These are phyloP conservation scores for Marronus borbonicus DNA, from an alignment of 2,888 invertebrate species.

Conservation along the genomic window DNA sequence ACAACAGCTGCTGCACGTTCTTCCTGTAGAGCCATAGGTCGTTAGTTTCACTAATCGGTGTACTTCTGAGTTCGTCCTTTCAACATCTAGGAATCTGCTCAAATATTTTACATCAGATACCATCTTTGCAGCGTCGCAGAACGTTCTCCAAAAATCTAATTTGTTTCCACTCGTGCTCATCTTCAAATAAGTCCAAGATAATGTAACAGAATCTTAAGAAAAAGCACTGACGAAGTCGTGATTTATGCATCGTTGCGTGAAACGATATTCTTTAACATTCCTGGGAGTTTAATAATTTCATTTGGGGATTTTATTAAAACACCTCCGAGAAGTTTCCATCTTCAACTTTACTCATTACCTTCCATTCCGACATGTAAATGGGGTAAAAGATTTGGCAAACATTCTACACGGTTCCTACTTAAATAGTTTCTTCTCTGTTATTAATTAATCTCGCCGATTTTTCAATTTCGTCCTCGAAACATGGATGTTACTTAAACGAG, in stretches of 20 bases:
- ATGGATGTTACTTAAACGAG: background rate
- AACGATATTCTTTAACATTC: background rate
- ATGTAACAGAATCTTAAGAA: background rate
- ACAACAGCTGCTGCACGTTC: too few relatives aligned
- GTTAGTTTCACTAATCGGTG: too few relatives aligned
- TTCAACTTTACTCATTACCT: slow-evolving; percentile 3
- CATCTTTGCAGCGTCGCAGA: too few relatives aligned
- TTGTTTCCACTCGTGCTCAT: too few relatives aligned
- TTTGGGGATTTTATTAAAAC: background rate
- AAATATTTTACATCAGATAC: too few relatives aligned
- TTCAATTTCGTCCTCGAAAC: background rate
- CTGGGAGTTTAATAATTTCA: background rate
- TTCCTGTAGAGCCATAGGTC: too few relatives aligned
- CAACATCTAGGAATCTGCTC: too few relatives aligned
- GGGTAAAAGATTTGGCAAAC: background rate
- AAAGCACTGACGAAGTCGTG: background rate
- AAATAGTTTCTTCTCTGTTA: background rate
- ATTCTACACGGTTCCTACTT: background rate
- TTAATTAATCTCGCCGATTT: background rate
- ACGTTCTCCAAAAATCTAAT: too few relatives aligned
- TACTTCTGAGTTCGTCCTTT: too few relatives aligned
- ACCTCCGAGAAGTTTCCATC: background rate
- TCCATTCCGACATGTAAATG: background rate
- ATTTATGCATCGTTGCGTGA: background rate
- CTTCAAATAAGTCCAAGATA: background rate